Evolutionary conservation across 1,140 invertebrate species (phyloP).

Genomic region (Nymphalis io): DNA sequence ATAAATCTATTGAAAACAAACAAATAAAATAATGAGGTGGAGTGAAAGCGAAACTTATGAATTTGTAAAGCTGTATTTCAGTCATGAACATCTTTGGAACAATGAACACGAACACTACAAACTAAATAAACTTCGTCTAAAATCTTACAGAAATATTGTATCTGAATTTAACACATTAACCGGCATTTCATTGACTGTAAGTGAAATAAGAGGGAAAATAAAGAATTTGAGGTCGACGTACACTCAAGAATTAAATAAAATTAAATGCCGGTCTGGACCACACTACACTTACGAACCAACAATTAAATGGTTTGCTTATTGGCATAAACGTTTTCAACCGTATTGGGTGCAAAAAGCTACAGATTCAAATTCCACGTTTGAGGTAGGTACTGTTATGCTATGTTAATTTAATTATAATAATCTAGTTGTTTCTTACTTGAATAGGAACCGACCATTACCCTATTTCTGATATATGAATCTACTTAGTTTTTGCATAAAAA

Average conservation of each 20-base stretch:
- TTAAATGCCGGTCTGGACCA: conserved; percentile 51
- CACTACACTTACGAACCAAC: conserved; percentile 53
- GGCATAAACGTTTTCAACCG: conserved; percentile 46
- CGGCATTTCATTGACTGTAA: conserved; percentile 53
- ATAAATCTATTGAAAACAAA: not conserved
- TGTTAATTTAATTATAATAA: too few species aligned
- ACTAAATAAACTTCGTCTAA: conserved; percentile 52
- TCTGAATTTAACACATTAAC: conserved; percentile 58
- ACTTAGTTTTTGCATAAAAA: too few species aligned
- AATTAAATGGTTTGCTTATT: conserved; percentile 67
- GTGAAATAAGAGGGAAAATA: conserved; percentile 71
- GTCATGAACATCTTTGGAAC: conserved; percentile 72
- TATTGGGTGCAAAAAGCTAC: not conserved
- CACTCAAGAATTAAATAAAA: conserved; percentile 70
- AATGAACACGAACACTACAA: conserved; percentile 60
- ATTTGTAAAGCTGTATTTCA: conserved; percentile 75
- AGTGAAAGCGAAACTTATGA: conserved; percentile 59
- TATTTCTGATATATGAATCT: too few species aligned
- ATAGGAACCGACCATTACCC: too few species aligned
- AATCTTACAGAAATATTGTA: conserved; percentile 63
- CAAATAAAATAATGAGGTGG: conserved; percentile 54
- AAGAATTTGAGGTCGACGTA: conserved; percentile 75
- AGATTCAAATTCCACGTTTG: not conserved
- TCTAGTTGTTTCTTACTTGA: too few species aligned
- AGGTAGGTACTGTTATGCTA: conserved; percentile 9